Evolutionary conservation across 2,888 invertebrate genomes (phyloP).

Genomic region (Hydropsyche betteni): DNA sequence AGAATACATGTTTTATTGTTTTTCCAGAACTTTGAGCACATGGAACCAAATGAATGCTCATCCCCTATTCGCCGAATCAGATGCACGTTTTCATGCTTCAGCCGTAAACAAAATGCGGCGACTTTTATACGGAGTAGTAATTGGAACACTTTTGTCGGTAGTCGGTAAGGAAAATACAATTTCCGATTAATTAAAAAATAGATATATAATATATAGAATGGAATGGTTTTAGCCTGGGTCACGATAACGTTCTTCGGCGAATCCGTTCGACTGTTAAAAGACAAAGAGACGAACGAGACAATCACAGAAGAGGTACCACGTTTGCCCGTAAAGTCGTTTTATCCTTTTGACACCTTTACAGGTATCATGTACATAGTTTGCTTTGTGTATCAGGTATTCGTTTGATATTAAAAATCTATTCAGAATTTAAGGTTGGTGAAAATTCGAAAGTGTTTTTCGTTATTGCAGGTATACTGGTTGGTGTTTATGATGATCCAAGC

Average conservation of each 20-base stretch:
- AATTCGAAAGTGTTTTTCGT: slow-evolving; percentile 14
- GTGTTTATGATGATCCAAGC: slow-evolving; percentile 70
- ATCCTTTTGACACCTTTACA: slow-evolving; percentile 79
- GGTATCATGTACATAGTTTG: slow-evolving; percentile 75
- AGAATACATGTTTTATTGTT: not conserved
- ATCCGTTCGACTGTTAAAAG: slow-evolving; percentile 72
- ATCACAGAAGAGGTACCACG: slow-evolving; percentile 75
- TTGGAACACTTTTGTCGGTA: slow-evolving; percentile 69
- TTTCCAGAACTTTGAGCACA: slow-evolving; percentile 73
- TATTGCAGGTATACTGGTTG: slow-evolving; percentile 71
- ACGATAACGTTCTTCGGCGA: slow-evolving; percentile 83
- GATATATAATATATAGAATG: not conserved
- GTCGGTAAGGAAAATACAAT: slow-evolving; percentile 62
- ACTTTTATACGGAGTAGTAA: slow-evolving; percentile 73
- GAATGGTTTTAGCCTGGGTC: slow-evolving; percentile 71
- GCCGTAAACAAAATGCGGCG: slow-evolving; percentile 79
- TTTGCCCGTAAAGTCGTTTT: slow-evolving; percentile 79
- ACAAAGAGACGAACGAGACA: slow-evolving; percentile 78
- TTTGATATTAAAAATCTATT: not conserved
- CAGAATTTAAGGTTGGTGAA: not conserved
- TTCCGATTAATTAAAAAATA: not conserved
- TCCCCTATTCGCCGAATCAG: slow-evolving; percentile 84
- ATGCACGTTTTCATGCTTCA: slow-evolving; percentile 78
- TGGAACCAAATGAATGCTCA: slow-evolving; percentile 89
- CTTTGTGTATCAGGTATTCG: slow-evolving; percentile 71